Evolutionary conservation across 2,888 invertebrate genomes (phyloP), one percentile per base, ranked within the genome.

Genomic region (Phoenoteleia sp.): DNA sequence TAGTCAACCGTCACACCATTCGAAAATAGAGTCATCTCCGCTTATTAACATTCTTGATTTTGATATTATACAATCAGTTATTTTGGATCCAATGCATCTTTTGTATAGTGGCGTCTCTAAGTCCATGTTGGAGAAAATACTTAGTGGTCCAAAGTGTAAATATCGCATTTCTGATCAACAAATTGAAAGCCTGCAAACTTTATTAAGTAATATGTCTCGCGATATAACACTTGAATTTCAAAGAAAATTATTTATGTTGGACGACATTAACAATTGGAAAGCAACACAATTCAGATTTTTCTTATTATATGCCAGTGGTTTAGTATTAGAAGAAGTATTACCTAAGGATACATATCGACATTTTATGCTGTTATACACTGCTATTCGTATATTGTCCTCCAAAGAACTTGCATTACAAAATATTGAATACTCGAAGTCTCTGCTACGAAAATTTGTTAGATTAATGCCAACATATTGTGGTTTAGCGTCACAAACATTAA

Each of bases 261-360:
- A 36, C 58, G 58, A 60, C 15, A 60, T 60, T 39, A 7, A 2
- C 42, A 62, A 62, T 11, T 62, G 39, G 62, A 62, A 62, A 42
- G 62, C 42, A n/a, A 62, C 42, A 39, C 62, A 62, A 42, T 62
- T 62, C 15, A 62, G 62, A 45, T 60, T 62, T 42, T 62, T 62
- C 17, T 62, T 62, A 27, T 62, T 62, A 62, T 62, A 62, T 45
- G 23, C 25, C n/a, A 25, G 62, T 42, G 62, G 62, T 62, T 23
- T 62, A 13, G n/a, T 47, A 29, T 47, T 64, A 27, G 13, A 64
- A 29, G 15, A 45, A 64, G 19, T 64, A 2, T 47, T 64, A 45
- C 47, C 45, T 29, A 0, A 47, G 27, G 64, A 64, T 21, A 29
- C 21, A 19, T 64, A 45, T 64, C 6, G 23, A 29, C 64, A 64